Conservation (phyloP, 2,888 invertebrate genomes). For the Timandra comae region DNA sequence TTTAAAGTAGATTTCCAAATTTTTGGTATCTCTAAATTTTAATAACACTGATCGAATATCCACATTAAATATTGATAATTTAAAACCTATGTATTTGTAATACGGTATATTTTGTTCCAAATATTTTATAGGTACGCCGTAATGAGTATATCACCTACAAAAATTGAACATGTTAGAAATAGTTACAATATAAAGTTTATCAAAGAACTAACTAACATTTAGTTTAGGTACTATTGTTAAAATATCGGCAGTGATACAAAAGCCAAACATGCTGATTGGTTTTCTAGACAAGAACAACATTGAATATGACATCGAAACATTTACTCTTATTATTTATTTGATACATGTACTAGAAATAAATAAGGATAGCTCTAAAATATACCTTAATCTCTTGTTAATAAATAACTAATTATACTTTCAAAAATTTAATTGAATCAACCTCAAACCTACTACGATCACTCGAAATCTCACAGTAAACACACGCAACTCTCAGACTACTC, state of each 20-base stretch:
- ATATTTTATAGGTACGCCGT: conserved; percentile 65
- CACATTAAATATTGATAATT: conserved; percentile 48
- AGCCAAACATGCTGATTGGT: conserved; percentile 50
- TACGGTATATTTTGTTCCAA: conserved; percentile 66
- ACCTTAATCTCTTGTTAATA: conserved; percentile 35
- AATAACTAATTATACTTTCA: conserved; percentile 50
- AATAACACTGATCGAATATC: conserved; percentile 70
- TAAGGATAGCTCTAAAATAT: conserved; percentile 18
- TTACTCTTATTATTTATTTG: conserved; percentile 13
- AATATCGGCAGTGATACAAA: conserved; percentile 71
- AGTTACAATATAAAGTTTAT: conserved; percentile 63
- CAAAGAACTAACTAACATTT: conserved; percentile 62
- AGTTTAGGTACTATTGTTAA: conserved; percentile 46
- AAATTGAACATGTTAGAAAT: conserved; percentile 75
- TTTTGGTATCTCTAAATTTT: conserved; percentile 71
- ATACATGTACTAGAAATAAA: conserved; percentile 14
- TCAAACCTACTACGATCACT: conserved; percentile 62
- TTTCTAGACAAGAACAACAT: conserved; percentile 26
- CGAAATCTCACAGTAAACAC: conserved; percentile 61
- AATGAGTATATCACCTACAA: conserved; percentile 66
- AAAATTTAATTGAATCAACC: conserved; percentile 55
- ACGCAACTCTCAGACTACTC: conserved; percentile 49
- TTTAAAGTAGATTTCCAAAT: conserved; percentile 72
- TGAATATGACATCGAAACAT: conserved; percentile 23
- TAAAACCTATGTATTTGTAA: conserved; percentile 59